These are phyloP conservation scores for Andrena camellia DNA, from an alignment of 2,888 invertebrate species.

Conservation along the genomic window DNA sequence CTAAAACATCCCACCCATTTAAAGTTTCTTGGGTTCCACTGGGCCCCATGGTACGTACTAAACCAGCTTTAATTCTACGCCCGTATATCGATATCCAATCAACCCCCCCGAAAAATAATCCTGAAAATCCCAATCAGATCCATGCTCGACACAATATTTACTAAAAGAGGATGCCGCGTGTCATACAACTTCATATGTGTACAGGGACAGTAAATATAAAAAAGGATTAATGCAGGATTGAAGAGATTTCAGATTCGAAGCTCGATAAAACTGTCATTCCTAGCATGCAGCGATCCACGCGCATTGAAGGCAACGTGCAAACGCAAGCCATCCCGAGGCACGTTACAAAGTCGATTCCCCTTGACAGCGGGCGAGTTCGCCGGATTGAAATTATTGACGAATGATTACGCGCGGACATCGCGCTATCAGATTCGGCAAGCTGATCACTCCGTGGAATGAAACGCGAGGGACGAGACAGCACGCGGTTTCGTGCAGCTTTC, in stretches of 20 bases:
- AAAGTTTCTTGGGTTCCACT: too few species aligned
- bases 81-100: too few species aligned
- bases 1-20: too few species aligned
- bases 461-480: neutral
- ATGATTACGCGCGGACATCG: conserved; percentile 57
- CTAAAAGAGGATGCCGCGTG: neutral
- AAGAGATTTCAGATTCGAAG: neutral
- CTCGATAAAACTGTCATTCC: neutral
- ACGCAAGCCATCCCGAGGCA: conserved; percentile 4
- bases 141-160: neutral
- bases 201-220: neutral
- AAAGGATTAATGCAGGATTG: neutral
- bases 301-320: conserved; percentile 15
- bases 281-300: neutral
- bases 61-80: too few species aligned
- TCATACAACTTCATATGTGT: neutral
- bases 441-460: conserved; percentile 29
- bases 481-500: conserved; percentile 18
- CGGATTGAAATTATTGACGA: conserved; percentile 63
- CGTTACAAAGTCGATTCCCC: conserved; percentile 57
- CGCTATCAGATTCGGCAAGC: conserved; percentile 62
- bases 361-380: conserved; percentile 68
- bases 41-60: too few species aligned
- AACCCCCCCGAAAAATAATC: too few species aligned
- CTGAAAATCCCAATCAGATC: too few species aligned